phyloP scores from a whole-genome alignment of 2,888 invertebrate genomes.

The Drosophila kanekoi region DNA sequence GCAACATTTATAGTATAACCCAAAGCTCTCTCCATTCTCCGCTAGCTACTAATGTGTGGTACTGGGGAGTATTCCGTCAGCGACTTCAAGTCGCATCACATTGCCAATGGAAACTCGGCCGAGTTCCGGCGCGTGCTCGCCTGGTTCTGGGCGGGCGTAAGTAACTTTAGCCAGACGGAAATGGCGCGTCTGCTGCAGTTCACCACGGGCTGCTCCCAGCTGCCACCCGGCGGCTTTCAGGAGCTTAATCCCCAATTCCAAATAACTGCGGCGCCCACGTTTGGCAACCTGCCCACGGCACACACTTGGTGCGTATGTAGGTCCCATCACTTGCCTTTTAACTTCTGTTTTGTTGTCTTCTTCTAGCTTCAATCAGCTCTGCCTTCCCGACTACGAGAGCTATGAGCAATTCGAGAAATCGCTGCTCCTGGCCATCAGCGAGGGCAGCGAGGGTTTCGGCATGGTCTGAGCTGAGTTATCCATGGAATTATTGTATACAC shows the following conservation, averaged over 20 bases:
- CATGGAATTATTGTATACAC: conserved; percentile 24
- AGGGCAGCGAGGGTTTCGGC: conserved; percentile 97
- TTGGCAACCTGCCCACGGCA: conserved; percentile 96
- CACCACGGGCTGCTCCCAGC: conserved; percentile 96
- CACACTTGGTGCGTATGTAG: conserved; percentile 91
- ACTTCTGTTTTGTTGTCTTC: conserved; percentile 68
- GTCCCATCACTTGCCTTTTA: neutral
- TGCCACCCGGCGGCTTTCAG: conserved; percentile 95
- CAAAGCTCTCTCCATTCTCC: conserved; percentile 53
- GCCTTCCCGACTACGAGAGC: conserved; percentile 96
- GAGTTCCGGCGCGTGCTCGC: conserved; percentile 94
- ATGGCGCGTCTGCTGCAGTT: conserved; percentile 97
- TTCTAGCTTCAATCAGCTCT: conserved; percentile 96
- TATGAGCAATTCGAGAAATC: conserved; percentile 97
- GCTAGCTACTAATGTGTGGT: conserved; percentile 94
- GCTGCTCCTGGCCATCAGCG: conserved; percentile 95
- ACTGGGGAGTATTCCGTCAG: conserved; percentile 96
- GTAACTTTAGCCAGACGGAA: conserved; percentile 95
- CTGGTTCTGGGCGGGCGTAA: conserved; percentile 96
- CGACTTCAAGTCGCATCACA: conserved; percentile 95
- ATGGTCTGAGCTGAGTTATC: conserved; percentile 80
- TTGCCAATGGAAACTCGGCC: conserved; percentile 91
- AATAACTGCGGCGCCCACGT: conserved; percentile 95
- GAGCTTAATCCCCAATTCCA: conserved; percentile 96
- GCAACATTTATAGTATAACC: neutral